Conservation (phyloP, 2,113 vertebrate genomes). For the Craseonycteris thonglongyai region DNA sequence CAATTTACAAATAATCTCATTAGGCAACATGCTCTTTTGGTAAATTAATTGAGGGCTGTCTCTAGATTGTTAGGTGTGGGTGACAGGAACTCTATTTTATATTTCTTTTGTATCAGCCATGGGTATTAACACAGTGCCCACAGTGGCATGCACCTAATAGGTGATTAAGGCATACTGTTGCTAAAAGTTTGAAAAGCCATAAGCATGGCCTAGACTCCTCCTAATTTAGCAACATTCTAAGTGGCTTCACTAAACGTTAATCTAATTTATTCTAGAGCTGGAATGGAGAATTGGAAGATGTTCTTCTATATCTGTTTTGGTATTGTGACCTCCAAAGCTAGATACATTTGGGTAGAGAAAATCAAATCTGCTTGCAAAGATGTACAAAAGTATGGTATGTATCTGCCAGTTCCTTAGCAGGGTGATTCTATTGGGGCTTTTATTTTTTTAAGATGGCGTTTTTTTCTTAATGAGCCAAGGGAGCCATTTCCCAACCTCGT, state of each 20-base stretch:
- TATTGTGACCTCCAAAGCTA: not conserved
- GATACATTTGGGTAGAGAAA: constrained; percentile 18
- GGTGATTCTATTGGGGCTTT: not conserved
- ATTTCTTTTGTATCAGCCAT: not conserved
- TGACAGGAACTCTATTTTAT: constrained; percentile 17
- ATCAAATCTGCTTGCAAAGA: constrained; percentile 35
- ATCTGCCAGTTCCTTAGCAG: not conserved
- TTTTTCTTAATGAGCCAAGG: not conserved
- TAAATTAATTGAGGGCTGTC: constrained; percentile 30
- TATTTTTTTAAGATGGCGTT: not conserved
- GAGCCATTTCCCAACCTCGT: not conserved
- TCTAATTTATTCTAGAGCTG: constrained; percentile 12
- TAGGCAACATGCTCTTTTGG: not conserved
- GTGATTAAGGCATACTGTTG: not conserved
- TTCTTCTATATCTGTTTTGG: not conserved
- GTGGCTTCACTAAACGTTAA: constrained; percentile 18
- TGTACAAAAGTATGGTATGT: not conserved
- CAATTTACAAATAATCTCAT: not conserved
- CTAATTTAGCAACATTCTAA: not conserved
- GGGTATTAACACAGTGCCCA: not conserved
- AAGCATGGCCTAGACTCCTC: not conserved
- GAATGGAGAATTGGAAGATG: not conserved
- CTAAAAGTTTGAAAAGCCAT: constrained; percentile 3
- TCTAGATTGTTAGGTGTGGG: constrained; percentile 11
- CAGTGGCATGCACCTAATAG: not conserved